phyloP scores from a whole-genome alignment of 2,888 invertebrate genomes.

The Agonum fuliginosum region DNA sequence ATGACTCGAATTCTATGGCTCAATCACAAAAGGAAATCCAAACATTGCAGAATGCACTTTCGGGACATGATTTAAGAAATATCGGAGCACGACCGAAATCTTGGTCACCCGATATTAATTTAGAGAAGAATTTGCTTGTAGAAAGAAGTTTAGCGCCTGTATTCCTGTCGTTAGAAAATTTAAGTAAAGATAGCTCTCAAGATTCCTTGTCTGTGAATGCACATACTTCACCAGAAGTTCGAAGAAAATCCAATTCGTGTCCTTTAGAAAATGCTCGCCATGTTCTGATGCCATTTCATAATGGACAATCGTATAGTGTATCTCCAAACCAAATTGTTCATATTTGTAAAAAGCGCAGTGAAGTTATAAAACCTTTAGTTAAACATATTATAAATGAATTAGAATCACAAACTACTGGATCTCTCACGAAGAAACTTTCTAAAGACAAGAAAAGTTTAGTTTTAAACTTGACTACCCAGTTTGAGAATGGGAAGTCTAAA shows the following conservation, averaged over 20 bases:
- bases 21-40: conserved; percentile 72
- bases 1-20: conserved; percentile 78
- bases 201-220: conserved; percentile 64
- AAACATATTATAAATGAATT: conserved; percentile 84
- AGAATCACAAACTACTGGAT: conserved; percentile 74
- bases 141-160: conserved; percentile 73
- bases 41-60: conserved; percentile 63
- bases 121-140: conserved; percentile 77
- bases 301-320: conserved; percentile 91
- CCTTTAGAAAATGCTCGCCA: conserved; percentile 76
- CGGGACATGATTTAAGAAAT: conserved; percentile 65
- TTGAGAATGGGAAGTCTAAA: conserved; percentile 73
- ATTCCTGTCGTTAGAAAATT: conserved; percentile 82
- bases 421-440: conserved; percentile 60
- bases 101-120: conserved; percentile 83
- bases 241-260: conserved; percentile 53
- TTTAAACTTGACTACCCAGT: conserved; percentile 76
- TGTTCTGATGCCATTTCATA: conserved; percentile 89
- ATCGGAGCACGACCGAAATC: conserved; percentile 71
- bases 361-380: conserved; percentile 73
- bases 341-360: conserved; percentile 71
- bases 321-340: conserved; percentile 93
- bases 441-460: conserved; percentile 71
- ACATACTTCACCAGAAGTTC: conserved; percentile 55
- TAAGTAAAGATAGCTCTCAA: conserved; percentile 71